Conservation (phyloP, 2,888 invertebrate species). For the Cataglyphis altisquamis region DNA sequence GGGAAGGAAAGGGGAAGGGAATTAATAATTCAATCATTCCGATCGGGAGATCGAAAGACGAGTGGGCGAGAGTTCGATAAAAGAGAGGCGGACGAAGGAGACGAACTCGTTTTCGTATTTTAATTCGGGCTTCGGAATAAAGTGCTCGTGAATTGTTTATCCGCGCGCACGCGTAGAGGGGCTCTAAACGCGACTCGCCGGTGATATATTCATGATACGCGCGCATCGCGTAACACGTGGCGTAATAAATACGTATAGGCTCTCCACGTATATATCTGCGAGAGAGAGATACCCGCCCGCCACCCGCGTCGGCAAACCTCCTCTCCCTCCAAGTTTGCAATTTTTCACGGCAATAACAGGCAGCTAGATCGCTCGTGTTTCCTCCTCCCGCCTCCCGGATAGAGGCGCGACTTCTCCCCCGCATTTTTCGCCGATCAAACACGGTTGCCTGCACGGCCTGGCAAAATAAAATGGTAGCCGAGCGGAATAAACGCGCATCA, state of each 20-base stretch:
- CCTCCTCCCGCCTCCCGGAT: conserved; percentile 8
- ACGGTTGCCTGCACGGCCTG: conserved; percentile 34
- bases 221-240: neutral
- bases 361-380: conserved; percentile 32
- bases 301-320: no score
- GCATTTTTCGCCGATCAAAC: conserved; percentile 53
- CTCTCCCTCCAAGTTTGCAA: conserved; percentile 29
- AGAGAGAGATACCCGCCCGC: neutral
- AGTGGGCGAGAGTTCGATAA: neutral
- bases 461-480: conserved; percentile 38
- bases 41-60: neutral
- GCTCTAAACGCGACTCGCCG: neutral
- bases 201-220: conserved; percentile 4
- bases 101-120: neutral
- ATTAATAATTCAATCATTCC: conserved; percentile 4
- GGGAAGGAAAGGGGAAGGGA: neutral
- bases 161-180: neutral
- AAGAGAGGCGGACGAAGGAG: neutral
- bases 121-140: neutral
- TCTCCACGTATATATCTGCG: neutral
- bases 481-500: conserved; percentile 53
- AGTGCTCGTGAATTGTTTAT: neutral
- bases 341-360: conserved; percentile 53
- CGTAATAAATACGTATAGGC: conserved; percentile 1
- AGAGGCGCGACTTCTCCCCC: conserved; percentile 41